A percentile compares a stretch with the other conserved stretches of the same genome.
Conservation (phyloP, 2,113 vertebrate genomes). For the Aplodontia rufa region DNA sequence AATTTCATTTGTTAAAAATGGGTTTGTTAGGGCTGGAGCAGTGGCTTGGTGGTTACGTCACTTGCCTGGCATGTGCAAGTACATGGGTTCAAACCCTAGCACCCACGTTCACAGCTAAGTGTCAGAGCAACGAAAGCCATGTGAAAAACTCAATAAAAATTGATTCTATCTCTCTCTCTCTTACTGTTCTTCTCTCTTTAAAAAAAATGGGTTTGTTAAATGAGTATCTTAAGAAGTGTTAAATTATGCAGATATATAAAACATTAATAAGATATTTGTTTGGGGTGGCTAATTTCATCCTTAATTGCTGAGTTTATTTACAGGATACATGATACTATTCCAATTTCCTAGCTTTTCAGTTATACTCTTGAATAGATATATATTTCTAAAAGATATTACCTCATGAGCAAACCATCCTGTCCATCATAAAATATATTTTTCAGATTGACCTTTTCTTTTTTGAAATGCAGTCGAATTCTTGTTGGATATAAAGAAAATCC, state of each 20-base stretch:
- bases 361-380: neutral
- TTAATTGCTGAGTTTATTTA: constrained; percentile 47
- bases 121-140: too few relatives aligned
- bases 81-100: too few relatives aligned
- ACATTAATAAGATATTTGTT: constrained; percentile 32
- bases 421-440: neutral
- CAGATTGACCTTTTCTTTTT: neutral
- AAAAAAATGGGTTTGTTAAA: constrained; percentile 37
- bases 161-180: too few relatives aligned
- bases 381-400: neutral
- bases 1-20: constrained; percentile 47
- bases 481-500: neutral
- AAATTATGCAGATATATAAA: constrained; percentile 42
- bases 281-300: neutral
- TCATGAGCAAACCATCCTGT: constrained; percentile 5
- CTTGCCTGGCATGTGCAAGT: too few relatives aligned
- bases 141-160: too few relatives aligned
- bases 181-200: too few relatives aligned
- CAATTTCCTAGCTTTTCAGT: neutral
- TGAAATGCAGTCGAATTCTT: neutral
- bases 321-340: neutral
- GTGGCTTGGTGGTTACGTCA: too few relatives aligned
- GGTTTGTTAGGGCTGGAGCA: too few relatives aligned
- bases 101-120: too few relatives aligned
- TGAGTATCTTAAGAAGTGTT: constrained; percentile 26